Conservation (phyloP, 2,113 vertebrate species). For the Apistogramma diplotaenia region DNA sequence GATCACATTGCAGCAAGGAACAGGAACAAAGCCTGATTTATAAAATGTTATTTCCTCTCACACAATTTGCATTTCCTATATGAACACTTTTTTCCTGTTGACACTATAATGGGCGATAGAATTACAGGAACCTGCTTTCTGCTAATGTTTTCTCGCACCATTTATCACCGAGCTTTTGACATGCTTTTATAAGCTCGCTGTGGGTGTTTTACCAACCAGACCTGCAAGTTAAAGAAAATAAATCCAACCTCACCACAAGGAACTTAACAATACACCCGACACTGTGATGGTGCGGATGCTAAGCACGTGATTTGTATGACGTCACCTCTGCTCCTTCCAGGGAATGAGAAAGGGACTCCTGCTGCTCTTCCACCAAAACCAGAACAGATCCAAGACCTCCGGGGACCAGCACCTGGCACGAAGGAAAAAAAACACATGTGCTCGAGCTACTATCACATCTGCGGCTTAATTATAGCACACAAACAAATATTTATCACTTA, state of each 20-base stretch:
- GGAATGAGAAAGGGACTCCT: conserved; percentile 39
- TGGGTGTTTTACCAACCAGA: background rate
- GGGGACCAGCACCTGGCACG: conserved; percentile 62
- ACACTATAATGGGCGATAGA: background rate
- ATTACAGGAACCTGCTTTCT: background rate
- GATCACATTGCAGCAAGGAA: background rate
- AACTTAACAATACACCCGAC: background rate
- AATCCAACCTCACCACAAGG: background rate
- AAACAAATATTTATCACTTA: conserved; percentile 21
- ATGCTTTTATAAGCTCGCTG: background rate
- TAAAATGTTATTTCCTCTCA: background rate
- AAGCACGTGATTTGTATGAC: background rate
- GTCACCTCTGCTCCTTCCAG: conserved; percentile 74
- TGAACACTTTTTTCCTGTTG: background rate
- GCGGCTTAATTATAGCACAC: conserved; percentile 16
- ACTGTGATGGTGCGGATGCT: background rate
- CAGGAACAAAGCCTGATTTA: background rate
- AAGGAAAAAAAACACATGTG: conserved; percentile 4
- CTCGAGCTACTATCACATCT: conserved; percentile 4
- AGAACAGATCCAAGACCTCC: conserved; percentile 73
- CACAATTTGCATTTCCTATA: conserved; percentile 11
- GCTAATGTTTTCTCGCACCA: background rate
- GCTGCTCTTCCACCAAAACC: conserved; percentile 71
- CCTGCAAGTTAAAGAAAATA: background rate
- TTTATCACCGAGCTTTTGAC: background rate